Base-by-base conservation (phyloP, 2,113 vertebrate genomes). In the Pseudorectes ferrugineus region DNA sequence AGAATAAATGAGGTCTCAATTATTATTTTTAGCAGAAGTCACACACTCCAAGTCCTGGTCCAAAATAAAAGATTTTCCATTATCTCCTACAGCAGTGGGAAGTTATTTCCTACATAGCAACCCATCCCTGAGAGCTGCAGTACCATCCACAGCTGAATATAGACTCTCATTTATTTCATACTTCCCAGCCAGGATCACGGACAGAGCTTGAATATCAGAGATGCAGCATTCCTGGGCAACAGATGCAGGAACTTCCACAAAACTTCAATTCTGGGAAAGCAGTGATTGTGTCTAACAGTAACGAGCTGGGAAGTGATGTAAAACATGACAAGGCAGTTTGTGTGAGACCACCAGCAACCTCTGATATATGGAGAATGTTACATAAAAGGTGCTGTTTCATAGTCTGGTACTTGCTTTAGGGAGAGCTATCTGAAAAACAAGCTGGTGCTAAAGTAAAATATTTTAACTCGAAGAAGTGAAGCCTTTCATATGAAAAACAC, bases 351-450 rank as follows among this genome's bases (percentile, higher is more conserved):
- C 38, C 57, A 87, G 20, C 26, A 48, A 57, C 9, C 42, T 43
- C 65, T 43, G 51, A 20, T 5, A 51, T 9, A 13, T 2, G 5
- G 59, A 71, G 33, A 63, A 35, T 0, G 0, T 38, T 31, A 21
- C 15, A 36, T 7, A 54, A 70, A 73, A 85, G 15, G 7, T n/a
- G 11, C 48, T 75, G 26, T n/a, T 82, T 55, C 88, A 59, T 19
- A 54, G 22, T 16, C 66, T 59, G 59, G 21, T 40, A 11, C 22
- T 65, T 51, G 21, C 6, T 38, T 77, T 42, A 42, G 46, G 51
- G 54, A 67, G 35, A 82, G 42, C 45, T 2, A 6, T 17, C 35
- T 62, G 59, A 85, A 91, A 80, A 89, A 58, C 14, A 67, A 78
- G 17, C 16, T 48, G 7, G 42, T 82, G 35, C 35, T 88, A 48